phyloP scores from a whole-genome alignment of 2,113 vertebrate species.

The Melanerpes formicivorus region DNA sequence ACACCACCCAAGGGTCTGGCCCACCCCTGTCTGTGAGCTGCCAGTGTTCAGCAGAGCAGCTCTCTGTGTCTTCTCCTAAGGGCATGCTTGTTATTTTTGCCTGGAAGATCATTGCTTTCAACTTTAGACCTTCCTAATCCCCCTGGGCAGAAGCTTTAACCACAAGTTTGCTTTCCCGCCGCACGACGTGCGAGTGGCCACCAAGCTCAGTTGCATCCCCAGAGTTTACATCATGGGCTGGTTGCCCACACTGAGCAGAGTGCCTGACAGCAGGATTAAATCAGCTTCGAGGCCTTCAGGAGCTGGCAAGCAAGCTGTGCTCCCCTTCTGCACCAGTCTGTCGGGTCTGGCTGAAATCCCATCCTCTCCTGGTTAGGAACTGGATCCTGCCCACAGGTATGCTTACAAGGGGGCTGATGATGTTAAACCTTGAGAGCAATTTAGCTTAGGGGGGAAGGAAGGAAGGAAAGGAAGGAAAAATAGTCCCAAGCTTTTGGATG shows the following conservation, averaged over 20 bases:
- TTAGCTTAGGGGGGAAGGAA: neutral
- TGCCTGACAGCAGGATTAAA: conserved; percentile 51
- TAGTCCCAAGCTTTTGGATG: neutral
- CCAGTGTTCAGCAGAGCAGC: neutral
- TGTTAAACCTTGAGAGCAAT: neutral
- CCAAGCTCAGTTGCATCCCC: conserved; percentile 36
- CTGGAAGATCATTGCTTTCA: conserved; percentile 63
- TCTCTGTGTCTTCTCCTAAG: neutral
- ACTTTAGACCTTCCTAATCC: conserved; percentile 76
- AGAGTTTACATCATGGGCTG: conserved; percentile 54
- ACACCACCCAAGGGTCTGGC: neutral
- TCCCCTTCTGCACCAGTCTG: neutral
- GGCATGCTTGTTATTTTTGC: conserved; percentile 29
- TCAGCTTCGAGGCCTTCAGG: conserved; percentile 16
- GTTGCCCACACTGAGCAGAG: conserved; percentile 36
- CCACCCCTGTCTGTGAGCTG: neutral
- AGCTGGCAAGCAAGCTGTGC: neutral
- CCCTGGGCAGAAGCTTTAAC: conserved; percentile 66
- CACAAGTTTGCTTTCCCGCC: conserved; percentile 64
- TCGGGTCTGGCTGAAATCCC: neutral
- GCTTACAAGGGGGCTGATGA: neutral
- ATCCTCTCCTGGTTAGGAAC: neutral
- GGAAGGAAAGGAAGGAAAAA: neutral
- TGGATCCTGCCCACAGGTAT: neutral
- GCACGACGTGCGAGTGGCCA: conserved; percentile 55